phyloP scores from a whole-genome alignment of 2,797 vertebrate genomes.

The Rhabdomys pumilio region DNA sequence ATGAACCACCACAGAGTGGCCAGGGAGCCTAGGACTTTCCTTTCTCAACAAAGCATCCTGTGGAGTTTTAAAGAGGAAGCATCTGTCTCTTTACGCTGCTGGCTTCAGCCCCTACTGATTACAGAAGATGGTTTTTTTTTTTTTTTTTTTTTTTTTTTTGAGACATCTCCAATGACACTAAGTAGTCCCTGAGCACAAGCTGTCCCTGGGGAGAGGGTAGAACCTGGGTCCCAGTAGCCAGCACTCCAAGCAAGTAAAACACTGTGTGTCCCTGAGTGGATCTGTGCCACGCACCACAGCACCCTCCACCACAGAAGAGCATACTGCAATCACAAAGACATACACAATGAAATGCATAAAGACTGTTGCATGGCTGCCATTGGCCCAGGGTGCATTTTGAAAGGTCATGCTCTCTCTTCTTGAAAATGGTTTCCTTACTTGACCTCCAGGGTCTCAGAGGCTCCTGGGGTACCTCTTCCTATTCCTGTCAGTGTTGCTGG shows the following conservation, averaged over 20 bases:
- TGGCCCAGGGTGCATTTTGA: not conserved
- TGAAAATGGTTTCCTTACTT: not conserved
- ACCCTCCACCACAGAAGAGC: not conserved
- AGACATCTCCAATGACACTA: not conserved
- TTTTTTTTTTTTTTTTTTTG: not conserved
- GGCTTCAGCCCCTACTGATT: not conserved
- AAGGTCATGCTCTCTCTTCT: not conserved
- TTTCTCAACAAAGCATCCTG: not conserved
- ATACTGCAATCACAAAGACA: fast-evolving
- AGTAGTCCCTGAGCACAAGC: not conserved
- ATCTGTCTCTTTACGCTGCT: not conserved
- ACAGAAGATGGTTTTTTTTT: not conserved
- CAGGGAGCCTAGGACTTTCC: not conserved
- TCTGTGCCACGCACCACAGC: fast-evolving
- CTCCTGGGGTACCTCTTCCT: fast-evolving
- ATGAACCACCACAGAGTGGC: not conserved
- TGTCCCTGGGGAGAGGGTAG: not conserved
- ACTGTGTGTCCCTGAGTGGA: not conserved
- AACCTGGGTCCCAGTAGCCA: not conserved
- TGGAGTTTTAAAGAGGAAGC: fast-evolving
- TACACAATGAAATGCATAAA: fast-evolving
- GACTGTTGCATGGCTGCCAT: fast-evolving
- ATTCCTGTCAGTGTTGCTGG: too few relatives aligned
- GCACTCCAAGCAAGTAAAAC: not conserved
- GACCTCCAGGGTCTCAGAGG: not conserved